Evolutionary conservation across 2,113 vertebrate species (phyloP).

Genomic region (Caranx melampygus): DNA sequence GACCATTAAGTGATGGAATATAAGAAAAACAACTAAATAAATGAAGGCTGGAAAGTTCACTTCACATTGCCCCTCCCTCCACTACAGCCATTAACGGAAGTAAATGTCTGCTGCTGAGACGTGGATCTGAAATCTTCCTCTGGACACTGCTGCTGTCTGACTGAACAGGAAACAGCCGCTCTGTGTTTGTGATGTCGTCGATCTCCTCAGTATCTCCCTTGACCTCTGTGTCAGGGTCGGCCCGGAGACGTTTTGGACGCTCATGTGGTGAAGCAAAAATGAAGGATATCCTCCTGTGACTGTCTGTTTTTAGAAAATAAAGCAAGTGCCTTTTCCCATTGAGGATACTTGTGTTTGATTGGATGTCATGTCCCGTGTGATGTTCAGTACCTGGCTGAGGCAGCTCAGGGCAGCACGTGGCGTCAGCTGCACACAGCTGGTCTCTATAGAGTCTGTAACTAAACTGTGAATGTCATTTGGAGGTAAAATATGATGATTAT

Average conservation of each 20-base stretch:
- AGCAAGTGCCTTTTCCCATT: slow-evolving; percentile 50
- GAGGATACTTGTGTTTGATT: background rate
- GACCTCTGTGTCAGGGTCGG: background rate
- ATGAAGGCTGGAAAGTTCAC: too few relatives aligned
- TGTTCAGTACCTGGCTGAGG: background rate
- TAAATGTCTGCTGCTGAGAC: background rate
- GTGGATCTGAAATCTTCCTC: background rate
- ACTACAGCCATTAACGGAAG: too few relatives aligned
- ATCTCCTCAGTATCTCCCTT: background rate
- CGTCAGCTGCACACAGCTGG: background rate
- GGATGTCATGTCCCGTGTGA: background rate
- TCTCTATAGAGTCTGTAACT: slow-evolving; percentile 13
- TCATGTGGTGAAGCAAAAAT: background rate
- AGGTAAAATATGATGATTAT: slow-evolving; percentile 29
- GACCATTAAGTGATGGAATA: background rate
- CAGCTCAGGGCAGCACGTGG: background rate
- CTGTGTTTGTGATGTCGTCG: background rate
- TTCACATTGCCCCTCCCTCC: too few relatives aligned
- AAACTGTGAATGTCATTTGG: slow-evolving; percentile 42
- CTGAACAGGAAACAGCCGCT: background rate
- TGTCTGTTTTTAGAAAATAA: slow-evolving; percentile 24
- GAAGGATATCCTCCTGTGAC: background rate
- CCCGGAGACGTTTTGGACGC: background rate
- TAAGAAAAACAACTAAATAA: too few relatives aligned
- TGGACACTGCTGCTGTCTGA: background rate